phyloP scores from a whole-genome alignment of 2,113 vertebrate species.

The Gymnogyps californianus region DNA sequence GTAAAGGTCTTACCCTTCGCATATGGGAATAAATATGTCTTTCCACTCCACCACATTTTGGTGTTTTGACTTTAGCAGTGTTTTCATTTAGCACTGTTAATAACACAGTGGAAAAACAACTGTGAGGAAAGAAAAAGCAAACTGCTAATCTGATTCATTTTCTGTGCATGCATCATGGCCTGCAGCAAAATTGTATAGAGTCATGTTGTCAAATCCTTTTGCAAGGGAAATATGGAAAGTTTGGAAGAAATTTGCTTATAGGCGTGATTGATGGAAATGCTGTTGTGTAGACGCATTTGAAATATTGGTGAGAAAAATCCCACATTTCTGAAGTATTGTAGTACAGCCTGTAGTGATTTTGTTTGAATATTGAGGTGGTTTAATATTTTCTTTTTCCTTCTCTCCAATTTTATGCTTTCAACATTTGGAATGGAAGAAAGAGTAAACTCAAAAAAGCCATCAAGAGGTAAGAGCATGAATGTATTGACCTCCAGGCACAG shows the following conservation, averaged over 20 bases:
- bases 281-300: background rate
- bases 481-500: background rate
- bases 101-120: background rate
- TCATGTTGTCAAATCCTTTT: background rate
- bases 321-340: background rate
- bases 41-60: background rate
- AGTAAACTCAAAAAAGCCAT: background rate
- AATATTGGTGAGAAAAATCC: background rate
- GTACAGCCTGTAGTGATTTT: background rate
- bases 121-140: background rate
- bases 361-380: background rate
- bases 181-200: background rate
- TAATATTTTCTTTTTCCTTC: background rate
- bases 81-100: background rate
- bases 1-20: background rate
- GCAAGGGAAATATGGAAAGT: background rate
- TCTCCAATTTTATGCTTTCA: background rate
- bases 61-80: background rate
- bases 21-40: background rate
- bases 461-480: background rate
- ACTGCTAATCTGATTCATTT: background rate
- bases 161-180: background rate
- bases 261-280: background rate
- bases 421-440: slow-evolving; percentile 6
- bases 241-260: background rate